Percentiles rank a stretch among this genome's conserved stretches.
Evolutionary conservation across 2,888 invertebrate genomes (phyloP).

Genomic region (Morpho deidamia): DNA sequence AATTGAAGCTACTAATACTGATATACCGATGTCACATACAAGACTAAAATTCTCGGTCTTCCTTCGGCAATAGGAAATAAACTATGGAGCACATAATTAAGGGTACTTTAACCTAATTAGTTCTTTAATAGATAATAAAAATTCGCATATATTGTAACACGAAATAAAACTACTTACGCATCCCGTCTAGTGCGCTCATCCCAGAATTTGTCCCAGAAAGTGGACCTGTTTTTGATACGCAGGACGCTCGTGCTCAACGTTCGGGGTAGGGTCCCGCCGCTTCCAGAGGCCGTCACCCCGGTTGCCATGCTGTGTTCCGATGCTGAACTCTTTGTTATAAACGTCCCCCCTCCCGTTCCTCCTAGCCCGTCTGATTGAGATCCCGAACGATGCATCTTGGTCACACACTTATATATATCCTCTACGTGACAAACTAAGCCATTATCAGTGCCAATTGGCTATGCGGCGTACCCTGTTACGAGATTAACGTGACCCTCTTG

Average conservation of each 20-base stretch:
- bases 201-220: conserved; percentile 93
- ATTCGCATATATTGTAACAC: too few species aligned
- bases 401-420: conserved; percentile 26
- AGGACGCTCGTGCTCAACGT: conserved; percentile 89
- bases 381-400: conserved; percentile 72
- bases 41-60: too few species aligned
- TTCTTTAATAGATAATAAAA: too few species aligned
- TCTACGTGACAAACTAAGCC: conserved; percentile 37
- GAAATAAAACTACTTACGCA: conserved; percentile 77
- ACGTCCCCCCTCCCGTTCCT: conserved; percentile 47
- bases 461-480: conserved; percentile 6
- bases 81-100: too few species aligned
- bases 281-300: conserved; percentile 68
- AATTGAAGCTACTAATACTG: too few species aligned
- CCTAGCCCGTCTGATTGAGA: conserved; percentile 78
- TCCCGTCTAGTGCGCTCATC: conserved; percentile 82
- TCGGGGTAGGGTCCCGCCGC: conserved; percentile 78
- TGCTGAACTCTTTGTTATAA: conserved; percentile 67
- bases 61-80: too few species aligned
- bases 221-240: conserved; percentile 85
- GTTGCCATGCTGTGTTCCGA: conserved; percentile 75
- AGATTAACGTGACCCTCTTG: neutral
- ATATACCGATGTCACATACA: too few species aligned
- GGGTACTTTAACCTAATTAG: too few species aligned
- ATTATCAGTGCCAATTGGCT: conserved; percentile 20